These are phyloP conservation scores for Drosophila nr. perissopoda DNA, from an alignment of 2,888 invertebrate genomes.

Conservation along the genomic window DNA sequence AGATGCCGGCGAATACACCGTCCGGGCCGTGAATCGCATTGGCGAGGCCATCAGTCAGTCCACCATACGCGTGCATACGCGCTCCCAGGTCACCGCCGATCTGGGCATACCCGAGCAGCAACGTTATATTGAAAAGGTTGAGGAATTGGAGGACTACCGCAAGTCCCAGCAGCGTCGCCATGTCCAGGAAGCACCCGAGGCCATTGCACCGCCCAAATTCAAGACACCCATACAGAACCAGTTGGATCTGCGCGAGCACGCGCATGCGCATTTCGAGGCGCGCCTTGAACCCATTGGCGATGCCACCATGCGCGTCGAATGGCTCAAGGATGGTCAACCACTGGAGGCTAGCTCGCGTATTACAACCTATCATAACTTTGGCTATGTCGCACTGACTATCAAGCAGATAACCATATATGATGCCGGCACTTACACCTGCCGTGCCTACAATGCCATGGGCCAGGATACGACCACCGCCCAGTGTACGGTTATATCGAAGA, in stretches of 20 bases:
- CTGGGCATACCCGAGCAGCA: conserved; percentile 95
- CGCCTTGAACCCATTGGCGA: conserved; percentile 97
- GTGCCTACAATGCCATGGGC: conserved; percentile 94
- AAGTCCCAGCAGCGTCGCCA: conserved; percentile 91
- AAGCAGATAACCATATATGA: conserved; percentile 96
- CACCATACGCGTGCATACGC: conserved; percentile 90
- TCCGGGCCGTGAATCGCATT: conserved; percentile 94
- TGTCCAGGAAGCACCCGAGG: conserved; percentile 92
- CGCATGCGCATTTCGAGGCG: conserved; percentile 98
- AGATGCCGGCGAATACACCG: conserved; percentile 98
- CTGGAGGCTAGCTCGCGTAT: conserved; percentile 97
- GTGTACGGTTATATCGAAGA: conserved; percentile 92
- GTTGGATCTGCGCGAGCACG: conserved; percentile 94
- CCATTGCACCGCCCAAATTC: conserved; percentile 92
- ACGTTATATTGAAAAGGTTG: conserved; percentile 95
- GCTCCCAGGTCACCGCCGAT: conserved; percentile 94
- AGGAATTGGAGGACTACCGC: conserved; percentile 95
- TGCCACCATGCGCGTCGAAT: conserved; percentile 94
- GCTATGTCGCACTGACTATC: conserved; percentile 97
- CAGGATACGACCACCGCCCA: conserved; percentile 93
- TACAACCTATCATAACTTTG: conserved; percentile 97
- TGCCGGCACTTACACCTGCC: conserved; percentile 94
- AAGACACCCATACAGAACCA: conserved; percentile 96
- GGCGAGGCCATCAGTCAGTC: conserved; percentile 96
- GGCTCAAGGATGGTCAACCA: conserved; percentile 95